Evolutionary conservation across 1,140 invertebrate species (phyloP).

Genomic region (Belonocnema kinseyi): DNA sequence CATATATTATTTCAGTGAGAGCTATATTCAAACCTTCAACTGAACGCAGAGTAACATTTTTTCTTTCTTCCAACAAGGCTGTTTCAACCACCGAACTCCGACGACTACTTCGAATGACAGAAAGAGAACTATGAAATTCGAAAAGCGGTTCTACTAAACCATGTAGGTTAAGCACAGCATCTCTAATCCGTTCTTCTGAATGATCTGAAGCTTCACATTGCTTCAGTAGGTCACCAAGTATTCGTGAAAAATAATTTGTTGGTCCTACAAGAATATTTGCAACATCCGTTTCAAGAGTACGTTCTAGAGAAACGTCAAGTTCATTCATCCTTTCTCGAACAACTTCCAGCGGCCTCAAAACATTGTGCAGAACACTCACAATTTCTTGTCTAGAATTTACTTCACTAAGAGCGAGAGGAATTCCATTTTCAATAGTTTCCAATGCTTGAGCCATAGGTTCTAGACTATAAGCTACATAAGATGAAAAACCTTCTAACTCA

Average conservation of each 20-base stretch:
- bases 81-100: constrained; percentile 52
- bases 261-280: constrained; percentile 54
- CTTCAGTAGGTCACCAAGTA: constrained; percentile 39
- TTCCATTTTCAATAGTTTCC: constrained; percentile 50
- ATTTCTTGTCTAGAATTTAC: constrained; percentile 55
- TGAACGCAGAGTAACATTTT: constrained; percentile 59
- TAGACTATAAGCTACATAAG: constrained; percentile 36
- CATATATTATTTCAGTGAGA: constrained; percentile 35
- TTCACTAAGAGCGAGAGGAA: constrained; percentile 54
- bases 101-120: constrained; percentile 59
- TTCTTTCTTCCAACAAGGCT: constrained; percentile 55
- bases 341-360: constrained; percentile 56
- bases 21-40: constrained; percentile 53
- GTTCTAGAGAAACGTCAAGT: constrained; percentile 45
- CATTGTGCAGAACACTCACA: constrained; percentile 52
- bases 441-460: constrained; percentile 47
- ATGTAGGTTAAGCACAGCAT: constrained; percentile 46
- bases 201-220: constrained; percentile 32
- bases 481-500: constrained; percentile 33
- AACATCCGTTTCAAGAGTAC: constrained; percentile 60
- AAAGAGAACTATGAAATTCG: constrained; percentile 61
- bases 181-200: constrained; percentile 36
- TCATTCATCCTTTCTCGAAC: constrained; percentile 57
- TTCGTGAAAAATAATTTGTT: constrained; percentile 44
- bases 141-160: constrained; percentile 58